These are phyloP conservation scores for Penelope pileata DNA, from an alignment of 2,113 vertebrate genomes.

Conservation along the genomic window DNA sequence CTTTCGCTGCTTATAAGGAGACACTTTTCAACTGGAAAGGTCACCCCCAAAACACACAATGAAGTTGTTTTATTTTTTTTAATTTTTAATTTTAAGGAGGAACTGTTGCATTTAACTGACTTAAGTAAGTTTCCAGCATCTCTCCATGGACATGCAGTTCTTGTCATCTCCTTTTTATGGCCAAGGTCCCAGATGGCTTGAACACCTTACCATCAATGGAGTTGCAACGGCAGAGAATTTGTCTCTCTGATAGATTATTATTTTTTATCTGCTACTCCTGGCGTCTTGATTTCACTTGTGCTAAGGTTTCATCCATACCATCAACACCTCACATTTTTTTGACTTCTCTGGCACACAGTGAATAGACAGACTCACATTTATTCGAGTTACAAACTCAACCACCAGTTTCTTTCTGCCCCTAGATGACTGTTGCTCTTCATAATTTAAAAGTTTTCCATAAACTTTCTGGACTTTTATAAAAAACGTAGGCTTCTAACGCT, in stretches of 20 bases:
- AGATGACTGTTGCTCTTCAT: constrained; percentile 1
- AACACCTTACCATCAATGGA: not conserved
- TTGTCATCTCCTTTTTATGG: constrained; percentile 16
- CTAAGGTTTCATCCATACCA: not conserved
- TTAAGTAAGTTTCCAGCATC: constrained; percentile 35
- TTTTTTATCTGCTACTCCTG: constrained; percentile 18
- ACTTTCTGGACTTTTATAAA: not conserved
- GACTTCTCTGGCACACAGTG: not conserved
- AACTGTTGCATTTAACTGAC: not conserved
- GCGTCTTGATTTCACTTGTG: not conserved
- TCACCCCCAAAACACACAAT: not conserved
- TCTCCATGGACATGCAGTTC: not conserved
- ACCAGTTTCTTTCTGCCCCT: not conserved
- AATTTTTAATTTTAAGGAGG: not conserved
- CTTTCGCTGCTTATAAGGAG: not conserved
- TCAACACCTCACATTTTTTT: constrained; percentile 24
- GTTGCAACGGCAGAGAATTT: not conserved
- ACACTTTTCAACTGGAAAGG: not conserved
- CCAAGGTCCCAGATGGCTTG: not conserved
- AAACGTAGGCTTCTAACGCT: not conserved
- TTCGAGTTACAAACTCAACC: constrained; percentile 2
- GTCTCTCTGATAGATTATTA: not conserved
- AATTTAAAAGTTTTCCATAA: constrained; percentile 41
- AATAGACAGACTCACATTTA: not conserved
- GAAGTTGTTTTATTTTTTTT: not conserved